Evolutionary conservation across 2,113 vertebrate genomes (phyloP).

Genomic region (Mixornis gularis): DNA sequence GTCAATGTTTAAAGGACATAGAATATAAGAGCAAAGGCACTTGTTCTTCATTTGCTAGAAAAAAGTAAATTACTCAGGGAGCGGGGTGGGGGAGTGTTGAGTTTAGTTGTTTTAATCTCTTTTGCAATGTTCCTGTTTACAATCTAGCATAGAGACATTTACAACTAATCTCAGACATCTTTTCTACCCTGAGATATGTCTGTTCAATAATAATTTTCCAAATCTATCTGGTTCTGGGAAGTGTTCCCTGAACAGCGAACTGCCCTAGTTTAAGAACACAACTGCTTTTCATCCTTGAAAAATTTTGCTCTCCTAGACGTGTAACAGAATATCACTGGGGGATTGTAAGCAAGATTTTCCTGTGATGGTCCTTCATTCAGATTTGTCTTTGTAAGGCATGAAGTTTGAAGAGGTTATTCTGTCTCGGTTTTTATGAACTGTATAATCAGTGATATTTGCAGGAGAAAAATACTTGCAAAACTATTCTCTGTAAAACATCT

Average conservation of each 20-base stretch:
- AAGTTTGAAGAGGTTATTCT: not conserved
- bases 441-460: not conserved
- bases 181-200: not conserved
- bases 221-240: not conserved
- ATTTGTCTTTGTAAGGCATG: not conserved
- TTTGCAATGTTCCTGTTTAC: not conserved
- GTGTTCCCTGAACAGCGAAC: not conserved
- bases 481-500: not conserved
- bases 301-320: not conserved
- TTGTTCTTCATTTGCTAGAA: not conserved
- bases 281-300: not conserved
- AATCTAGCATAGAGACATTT: not conserved
- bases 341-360: not conserved
- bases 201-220: not conserved
- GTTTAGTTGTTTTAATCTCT: not conserved
- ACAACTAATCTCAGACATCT: not conserved
- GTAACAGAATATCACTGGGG: not conserved
- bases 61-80: not conserved
- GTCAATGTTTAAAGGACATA: not conserved
- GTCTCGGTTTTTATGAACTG: not conserved
- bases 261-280: not conserved
- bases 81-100: accelerated
- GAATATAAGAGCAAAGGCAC: not conserved
- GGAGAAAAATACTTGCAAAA: not conserved
- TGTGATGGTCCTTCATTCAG: not conserved